Conservation (phyloP, 1,140 invertebrate genomes). For the Eriocheir sinensis region DNA sequence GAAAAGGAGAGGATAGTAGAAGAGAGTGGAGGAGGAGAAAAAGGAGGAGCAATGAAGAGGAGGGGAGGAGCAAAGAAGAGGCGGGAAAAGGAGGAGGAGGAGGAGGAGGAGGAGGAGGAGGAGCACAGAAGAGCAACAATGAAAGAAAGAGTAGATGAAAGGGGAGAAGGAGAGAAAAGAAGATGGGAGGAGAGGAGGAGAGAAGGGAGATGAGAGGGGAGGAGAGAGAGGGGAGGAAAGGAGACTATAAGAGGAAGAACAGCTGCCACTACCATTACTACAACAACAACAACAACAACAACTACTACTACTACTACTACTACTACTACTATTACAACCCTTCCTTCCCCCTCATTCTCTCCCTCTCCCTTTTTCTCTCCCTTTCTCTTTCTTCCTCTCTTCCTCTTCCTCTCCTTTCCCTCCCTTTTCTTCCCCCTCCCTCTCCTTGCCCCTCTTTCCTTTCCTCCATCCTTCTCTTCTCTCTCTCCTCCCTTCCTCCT, state of each 20-base stretch:
- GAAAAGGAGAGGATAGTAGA: background rate
- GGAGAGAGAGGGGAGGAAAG: no score
- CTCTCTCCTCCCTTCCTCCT: no score
- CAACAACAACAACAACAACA: no score
- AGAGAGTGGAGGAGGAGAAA: background rate
- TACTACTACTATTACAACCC: background rate
- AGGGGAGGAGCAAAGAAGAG: no score
- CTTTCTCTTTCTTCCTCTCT: background rate
- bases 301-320: background rate
- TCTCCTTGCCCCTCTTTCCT: no score
- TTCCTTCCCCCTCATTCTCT: background rate
- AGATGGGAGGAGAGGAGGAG: no score
- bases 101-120: background rate
- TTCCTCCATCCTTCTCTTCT: no score
- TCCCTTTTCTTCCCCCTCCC: background rate
- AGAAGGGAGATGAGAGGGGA: no score
- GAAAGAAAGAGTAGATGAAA: no score
- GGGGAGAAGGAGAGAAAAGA: no score
- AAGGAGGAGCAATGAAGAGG: background rate
- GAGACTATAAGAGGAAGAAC: no score
- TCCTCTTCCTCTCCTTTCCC: background rate
- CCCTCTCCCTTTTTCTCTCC: background rate
- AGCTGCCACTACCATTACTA: background rate
- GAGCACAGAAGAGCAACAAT: background rate
- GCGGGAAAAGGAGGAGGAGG: conserved; percentile 19